Evolutionary conservation across 1,140 invertebrate genomes (phyloP), one percentile per base, ranked within the genome.

Genomic region (Rhagoletis pomonella): DNA sequence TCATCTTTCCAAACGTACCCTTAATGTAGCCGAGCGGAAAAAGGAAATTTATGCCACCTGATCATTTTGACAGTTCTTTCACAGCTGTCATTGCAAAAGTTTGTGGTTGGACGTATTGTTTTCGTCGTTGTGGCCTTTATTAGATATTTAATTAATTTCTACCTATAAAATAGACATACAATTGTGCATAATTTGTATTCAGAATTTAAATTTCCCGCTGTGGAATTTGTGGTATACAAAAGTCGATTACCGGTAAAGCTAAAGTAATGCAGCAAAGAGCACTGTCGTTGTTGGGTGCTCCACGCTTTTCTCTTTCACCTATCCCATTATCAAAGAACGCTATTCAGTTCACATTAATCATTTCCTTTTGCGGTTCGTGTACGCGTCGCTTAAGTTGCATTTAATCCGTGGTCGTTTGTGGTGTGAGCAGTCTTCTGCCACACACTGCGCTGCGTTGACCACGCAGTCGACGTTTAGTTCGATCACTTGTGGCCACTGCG

Each of bases 401-500:
- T 19, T 39, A 64, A n/a, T n/a, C n/a, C n/a, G n/a, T n/a, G n/a
- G n/a, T n/a, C n/a, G n/a, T n/a, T n/a, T n/a, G n/a, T 86, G 44
- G 39, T 42, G 14, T 62, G 55, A n/a, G n/a, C n/a, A n/a, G n/a
- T n/a, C n/a, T n/a, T n/a, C n/a, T n/a, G n/a, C n/a, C n/a, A n/a
- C n/a, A n/a, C 14, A 62, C 14, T 7, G 84, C n/a, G 12, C 84
- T 7, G 84, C 7, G 64, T 69, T 58, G 12, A 17, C 44, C 9
- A 44, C 12, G 39, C 67, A 73, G 42, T 44, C 42, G 67, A 9
- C 59, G 39, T 60, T 44, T 47, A 39, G 60, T 19, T 44, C 58
- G 65, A 55, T 69, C 87, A 87, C 87, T 84, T 88, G 88, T 89
- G 89, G 88, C 87, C 89, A 88, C 88, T 88, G 86, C 17, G 69